Base-by-base conservation (phyloP, 2,888 invertebrate genomes). In the Drosophila nr. medialis region DNA sequence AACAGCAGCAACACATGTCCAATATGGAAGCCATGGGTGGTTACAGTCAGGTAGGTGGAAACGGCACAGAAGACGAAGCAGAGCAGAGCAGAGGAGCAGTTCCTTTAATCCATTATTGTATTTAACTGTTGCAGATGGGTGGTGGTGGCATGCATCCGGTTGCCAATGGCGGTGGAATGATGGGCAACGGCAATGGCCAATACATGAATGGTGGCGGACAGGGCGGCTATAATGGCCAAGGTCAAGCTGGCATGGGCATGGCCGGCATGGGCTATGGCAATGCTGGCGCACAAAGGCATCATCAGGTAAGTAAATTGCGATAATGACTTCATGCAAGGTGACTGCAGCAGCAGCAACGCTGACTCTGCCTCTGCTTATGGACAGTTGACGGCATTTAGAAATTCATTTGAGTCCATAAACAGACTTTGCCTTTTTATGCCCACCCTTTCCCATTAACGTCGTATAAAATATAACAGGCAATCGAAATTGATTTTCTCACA, bases 21-120 rank as follows among this genome's bases (percentile, higher is more conserved):
- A 88, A 86, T 63, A 92, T 92, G 91, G 93, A 93, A 67, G 91
- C 91, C 75, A 93, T 93, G 92, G 91, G 92, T 64, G 91, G 91
- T 64, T 93, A 93, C 84, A 92, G 91, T 86, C 93, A 93, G 92
- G 93, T 93, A 77, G 73, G 86, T 18, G 24, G 15, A 24, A 24
- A 45, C 8, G 45, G 45, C 15, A 24, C 54, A 27, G n/a, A 7
- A 24, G 5, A 3, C 21, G 10, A 1, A 30, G 29, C 24, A 34
- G 21, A 51, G 15, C 15, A 24, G 15, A 24, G 4, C 27, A 55
- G 13, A n/a, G 29, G 10, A 40, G 11, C 29, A n/a, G 30, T 21
- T 42, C 15, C 21, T 30, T 42, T 21, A 40, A 15, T 53, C 3
- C 5, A 13, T 21, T 42, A 30, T 11, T 18, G 5, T 15, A n/a